Evolutionary conservation across 2,797 vertebrate species (phyloP), one percentile per base, ranked within the genome.

Genomic region (Falco biarmicus): DNA sequence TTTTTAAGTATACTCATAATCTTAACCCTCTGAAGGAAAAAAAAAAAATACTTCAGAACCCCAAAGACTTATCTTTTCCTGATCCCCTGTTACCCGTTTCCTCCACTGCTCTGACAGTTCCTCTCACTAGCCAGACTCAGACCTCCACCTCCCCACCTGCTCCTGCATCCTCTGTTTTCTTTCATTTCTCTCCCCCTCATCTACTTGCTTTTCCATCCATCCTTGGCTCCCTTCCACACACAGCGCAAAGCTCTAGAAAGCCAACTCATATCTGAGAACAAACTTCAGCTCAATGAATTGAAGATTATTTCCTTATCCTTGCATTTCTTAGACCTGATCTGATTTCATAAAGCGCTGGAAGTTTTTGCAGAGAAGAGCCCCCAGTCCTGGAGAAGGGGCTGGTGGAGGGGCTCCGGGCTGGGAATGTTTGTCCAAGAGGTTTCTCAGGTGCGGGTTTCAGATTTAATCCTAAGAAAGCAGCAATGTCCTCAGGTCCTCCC

Each of bases 351-450:
- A 71, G 32, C 6, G 0, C 56, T 41, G n/a, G 34, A 61, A 50
- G 48, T 54, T 84, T 78, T 54, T 89, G 68, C 63, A 74, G 79
- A 87, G 73, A 54, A 34, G 43, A 87, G 39, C 15, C 7, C 15
- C 37, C 11, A 25, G 53, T 78, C 64, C 41, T 3, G 59, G n/a
- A 32, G 6, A 66, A 54, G 22, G 15, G 13, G 47, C 24, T 76
- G 63, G 31, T 0, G 0, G 8, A 37, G 31, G 14, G 28, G 34
- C 15, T 54, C 1, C 0, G 47, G 29, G 41, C 54, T 56, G 84
- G 39, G 37, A 43, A 48, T 69, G 53, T 13, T 57, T 51, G 50
- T 81, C 78, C 86, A 80, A 68, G 48, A 80, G 22, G 32, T 71
- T 93, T 63, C 54, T 84, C 70, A 70, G 81, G 45, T 13, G 39